Evolutionary conservation across 1,140 invertebrate genomes (phyloP).

Genomic region (Maconellicoccus hirsutus): DNA sequence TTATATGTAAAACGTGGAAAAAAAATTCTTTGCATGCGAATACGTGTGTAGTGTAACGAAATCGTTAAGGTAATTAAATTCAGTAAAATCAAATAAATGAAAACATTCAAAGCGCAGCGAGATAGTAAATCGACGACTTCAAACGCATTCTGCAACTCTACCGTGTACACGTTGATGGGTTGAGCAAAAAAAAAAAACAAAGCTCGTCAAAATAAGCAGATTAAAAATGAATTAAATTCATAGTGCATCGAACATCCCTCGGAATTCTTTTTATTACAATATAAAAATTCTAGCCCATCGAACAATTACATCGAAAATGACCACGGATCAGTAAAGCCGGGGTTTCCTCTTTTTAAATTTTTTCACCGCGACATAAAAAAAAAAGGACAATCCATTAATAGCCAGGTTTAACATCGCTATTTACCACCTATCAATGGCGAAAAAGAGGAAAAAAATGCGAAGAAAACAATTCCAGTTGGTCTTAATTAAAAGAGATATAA

Average conservation of each 20-base stretch:
- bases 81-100: background rate
- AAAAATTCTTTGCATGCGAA: no score
- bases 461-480: background rate
- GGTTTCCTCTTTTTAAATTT: no score
- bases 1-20: background rate
- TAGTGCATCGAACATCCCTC: no score
- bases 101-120: background rate
- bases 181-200: background rate
- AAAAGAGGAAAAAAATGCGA: background rate
- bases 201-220: background rate
- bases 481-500: constrained; percentile 10
- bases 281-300: no score
- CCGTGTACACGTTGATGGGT: background rate
- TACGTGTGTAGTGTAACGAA: background rate
- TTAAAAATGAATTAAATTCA: constrained; percentile 1
- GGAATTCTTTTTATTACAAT: background rate
- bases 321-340: no score
- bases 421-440: background rate
- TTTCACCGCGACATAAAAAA: background rate
- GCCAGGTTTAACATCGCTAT: background rate
- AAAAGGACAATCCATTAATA: background rate
- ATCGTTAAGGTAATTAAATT: background rate
- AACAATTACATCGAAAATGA: no score
- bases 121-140: background rate
- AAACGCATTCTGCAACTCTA: background rate